A percentile compares a stretch with the other conserved stretches of the same genome.
phyloP scores from a whole-genome alignment of 2,113 vertebrate genomes.

The Pristiophorus japonicus region DNA sequence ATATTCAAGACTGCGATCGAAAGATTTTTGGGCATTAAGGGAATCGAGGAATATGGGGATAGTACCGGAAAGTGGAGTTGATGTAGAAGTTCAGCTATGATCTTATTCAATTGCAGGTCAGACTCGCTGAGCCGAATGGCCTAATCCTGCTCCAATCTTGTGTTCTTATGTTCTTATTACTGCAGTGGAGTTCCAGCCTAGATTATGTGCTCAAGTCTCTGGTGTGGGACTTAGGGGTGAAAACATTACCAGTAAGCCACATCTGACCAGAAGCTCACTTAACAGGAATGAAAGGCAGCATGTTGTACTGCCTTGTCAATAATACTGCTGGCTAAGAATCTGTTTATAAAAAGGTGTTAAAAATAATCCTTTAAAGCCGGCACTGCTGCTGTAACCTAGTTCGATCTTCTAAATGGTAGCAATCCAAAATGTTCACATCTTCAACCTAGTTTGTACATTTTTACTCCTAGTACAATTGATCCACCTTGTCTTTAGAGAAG shows the following conservation, averaged over 20 bases:
- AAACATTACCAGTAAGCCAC: neutral
- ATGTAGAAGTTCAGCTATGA: neutral
- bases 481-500: neutral
- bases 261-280: neutral
- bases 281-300: neutral
- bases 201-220: neutral
- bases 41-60: neutral
- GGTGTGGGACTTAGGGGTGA: neutral
- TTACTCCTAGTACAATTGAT: neutral
- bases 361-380: neutral
- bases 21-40: neutral
- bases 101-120: neutral
- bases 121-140: neutral
- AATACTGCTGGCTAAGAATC: neutral
- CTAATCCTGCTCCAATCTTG: neutral
- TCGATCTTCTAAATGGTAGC: neutral
- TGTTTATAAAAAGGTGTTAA: neutral
- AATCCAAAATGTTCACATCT: neutral
- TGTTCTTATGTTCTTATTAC: neutral
- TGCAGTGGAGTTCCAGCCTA: neutral
- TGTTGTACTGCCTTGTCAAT: neutral
- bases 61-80: neutral
- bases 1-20: neutral
- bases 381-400: neutral
- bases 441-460: neutral